Base-by-base conservation (phyloP, 2,888 invertebrate genomes). In the Dicyrtomina minuta region DNA sequence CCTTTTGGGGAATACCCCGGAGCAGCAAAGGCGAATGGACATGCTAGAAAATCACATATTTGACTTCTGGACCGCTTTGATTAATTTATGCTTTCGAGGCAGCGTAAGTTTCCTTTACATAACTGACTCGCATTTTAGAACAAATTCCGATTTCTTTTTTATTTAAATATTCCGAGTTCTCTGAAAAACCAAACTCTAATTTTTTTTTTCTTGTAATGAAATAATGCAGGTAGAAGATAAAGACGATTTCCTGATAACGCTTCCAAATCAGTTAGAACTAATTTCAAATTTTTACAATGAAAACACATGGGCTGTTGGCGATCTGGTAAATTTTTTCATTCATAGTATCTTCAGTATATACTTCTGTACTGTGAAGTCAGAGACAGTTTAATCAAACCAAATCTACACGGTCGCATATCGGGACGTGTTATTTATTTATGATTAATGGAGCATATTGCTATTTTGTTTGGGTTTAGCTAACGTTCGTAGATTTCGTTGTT, bases 1-100 rank as follows among this genome's bases (percentile, higher is more conserved):
- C 2, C 74, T 84, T 41, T 79, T 82, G 80, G 83, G 83, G n/a
- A 79, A 76, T 26, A 80, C 80, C 78, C 44, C 83, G 83, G 44
- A 3, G 4, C 4, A 3, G 33, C 77, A 76, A 44, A 77, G 79
- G 1, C 70, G 79, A 15, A 80, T 82, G 49, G 83, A 83, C 72
- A 74, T 83, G 70, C 74, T 81, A 69, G 80, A 82, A 56, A 82
- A 82, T 68, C 80, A 82, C 68, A 74, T 81, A 13, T 80, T 80
- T 78, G 84, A 84, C 74, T 80, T 83, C 70, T 79, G 83, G 59
- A 80, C 79, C 68, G 80, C 79, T 3, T 79, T 81, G 53, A 80
- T 82, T 6, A 69, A 79, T 41, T 73, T 83, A 12, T 80, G 80
- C 70, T 84, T 83, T 71, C 55, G 66, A 20, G 67, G 70, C 46